Evolutionary conservation across 2,113 vertebrate species (phyloP), one percentile per base, ranked within the genome.

Genomic region (Rhegmatorhina hoffmannsi): DNA sequence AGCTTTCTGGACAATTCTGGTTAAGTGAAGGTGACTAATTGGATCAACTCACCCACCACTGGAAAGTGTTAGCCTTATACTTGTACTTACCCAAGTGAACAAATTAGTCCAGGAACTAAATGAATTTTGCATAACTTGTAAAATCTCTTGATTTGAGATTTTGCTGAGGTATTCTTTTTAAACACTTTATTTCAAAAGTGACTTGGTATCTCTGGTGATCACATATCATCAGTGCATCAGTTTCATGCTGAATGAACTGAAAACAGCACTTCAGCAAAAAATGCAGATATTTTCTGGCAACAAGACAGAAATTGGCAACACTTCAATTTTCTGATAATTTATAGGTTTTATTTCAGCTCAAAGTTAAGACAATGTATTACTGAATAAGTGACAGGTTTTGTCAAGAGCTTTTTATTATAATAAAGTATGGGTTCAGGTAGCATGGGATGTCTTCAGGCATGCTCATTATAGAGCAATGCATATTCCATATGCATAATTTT

Each of bases 241-340:
- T 92, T 95, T 90, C 49, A 2, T 56, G 52, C 44, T 79, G 69
- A 86, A 96, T 94, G 67, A 76, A 73, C 49, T 81, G 86, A 97
- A 92, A 94, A 82, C 21, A 64, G 72, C 55, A 73, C 80, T 94
- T 94, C 13, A 91, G 79, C 76, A 89, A 93, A 89, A 67, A 13
- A 76, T 78, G 80, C 60, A 92, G 88, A 40, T 88, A 84, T 92
- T 94, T 93, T 96, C 83, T 92, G 89, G 73, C 60, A 87, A 87
- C 43, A 40, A 64, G 68, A 68, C 36, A 72, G 79, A 94, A 96
- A 90, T 52, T 63, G 43, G 63, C 55, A 90, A 38, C 79, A 44
- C 43, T 72, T 92, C 10, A 40, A 93, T 84, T 94, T 86, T 78
- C 64, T 92, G 60, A 26, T 58, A 13, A 52, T 63, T 83, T 74